phyloP scores from a whole-genome alignment of 2,888 invertebrate genomes.

The Amiota mariae region DNA sequence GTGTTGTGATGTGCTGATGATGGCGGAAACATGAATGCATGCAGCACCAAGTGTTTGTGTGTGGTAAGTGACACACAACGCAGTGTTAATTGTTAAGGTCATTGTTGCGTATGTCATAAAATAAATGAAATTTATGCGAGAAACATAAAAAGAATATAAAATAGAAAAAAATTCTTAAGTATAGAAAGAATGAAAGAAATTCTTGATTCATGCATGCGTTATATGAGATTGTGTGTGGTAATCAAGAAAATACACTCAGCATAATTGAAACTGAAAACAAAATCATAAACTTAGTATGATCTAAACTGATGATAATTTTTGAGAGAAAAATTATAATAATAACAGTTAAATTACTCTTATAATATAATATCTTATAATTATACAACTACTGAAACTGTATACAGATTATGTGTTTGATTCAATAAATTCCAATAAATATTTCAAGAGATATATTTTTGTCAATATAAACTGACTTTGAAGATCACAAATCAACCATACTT shows the following conservation, averaged over 20 bases:
- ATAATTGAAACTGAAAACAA: background rate
- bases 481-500: no score
- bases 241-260: slow-evolving; percentile 5
- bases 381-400: no score
- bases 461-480: no score
- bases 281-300: background rate
- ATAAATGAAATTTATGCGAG: background rate
- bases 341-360: no score
- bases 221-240: slow-evolving; percentile 2
- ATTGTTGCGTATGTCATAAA: slow-evolving; percentile 13
- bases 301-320: no score
- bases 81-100: slow-evolving; percentile 31
- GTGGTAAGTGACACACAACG: background rate
- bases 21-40: background rate
- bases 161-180: background rate
- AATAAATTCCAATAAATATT: no score
- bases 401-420: no score
- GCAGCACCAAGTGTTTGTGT: background rate
- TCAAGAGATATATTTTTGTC: no score
- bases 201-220: background rate
- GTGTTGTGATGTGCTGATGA: slow-evolving; percentile 1
- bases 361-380: no score
- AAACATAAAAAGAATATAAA: background rate
- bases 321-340: no score
- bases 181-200: background rate